Evolutionary conservation across 2,888 invertebrate genomes (phyloP).

Genomic region (Parnassius orleans): DNA sequence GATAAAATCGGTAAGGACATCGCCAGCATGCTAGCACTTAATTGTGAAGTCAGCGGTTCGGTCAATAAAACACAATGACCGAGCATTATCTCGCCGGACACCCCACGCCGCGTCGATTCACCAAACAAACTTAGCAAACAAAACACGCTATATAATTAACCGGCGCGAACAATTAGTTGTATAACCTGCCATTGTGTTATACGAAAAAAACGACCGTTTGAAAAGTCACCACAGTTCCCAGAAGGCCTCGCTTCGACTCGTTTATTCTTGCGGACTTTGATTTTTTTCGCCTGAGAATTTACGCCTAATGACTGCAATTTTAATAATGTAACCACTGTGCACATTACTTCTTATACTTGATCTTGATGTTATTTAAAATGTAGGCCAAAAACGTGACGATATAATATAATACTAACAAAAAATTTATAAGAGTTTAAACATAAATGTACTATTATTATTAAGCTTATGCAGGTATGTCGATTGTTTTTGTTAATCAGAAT

Average conservation of each 20-base stretch:
- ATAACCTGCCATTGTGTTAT: slow-evolving; percentile 65
- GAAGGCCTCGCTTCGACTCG: slow-evolving; percentile 62
- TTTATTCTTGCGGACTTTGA: slow-evolving; percentile 46
- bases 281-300: slow-evolving; percentile 68
- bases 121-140: slow-evolving; percentile 52
- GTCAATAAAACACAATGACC: slow-evolving; percentile 33
- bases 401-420: neutral
- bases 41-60: slow-evolving; percentile 44
- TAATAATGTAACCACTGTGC: slow-evolving; percentile 42
- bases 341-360: neutral
- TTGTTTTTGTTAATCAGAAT: too few relatives aligned
- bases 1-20: slow-evolving; percentile 37
- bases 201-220: slow-evolving; percentile 49
- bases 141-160: slow-evolving; percentile 66
- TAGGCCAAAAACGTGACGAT: neutral
- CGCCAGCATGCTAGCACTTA: slow-evolving; percentile 34
- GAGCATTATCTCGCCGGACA: slow-evolving; percentile 28
- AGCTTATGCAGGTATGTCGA: too few relatives aligned
- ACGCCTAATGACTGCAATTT: slow-evolving; percentile 66
- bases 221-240: slow-evolving; percentile 60
- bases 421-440: too few relatives aligned
- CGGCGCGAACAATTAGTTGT: slow-evolving; percentile 65
- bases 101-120: slow-evolving; percentile 28
- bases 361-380: neutral
- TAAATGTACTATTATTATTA: too few relatives aligned